Conservation (phyloP, 37 sponge, comb jelly and placozoan genomes). For the Aplysina aerophoba region DNA sequence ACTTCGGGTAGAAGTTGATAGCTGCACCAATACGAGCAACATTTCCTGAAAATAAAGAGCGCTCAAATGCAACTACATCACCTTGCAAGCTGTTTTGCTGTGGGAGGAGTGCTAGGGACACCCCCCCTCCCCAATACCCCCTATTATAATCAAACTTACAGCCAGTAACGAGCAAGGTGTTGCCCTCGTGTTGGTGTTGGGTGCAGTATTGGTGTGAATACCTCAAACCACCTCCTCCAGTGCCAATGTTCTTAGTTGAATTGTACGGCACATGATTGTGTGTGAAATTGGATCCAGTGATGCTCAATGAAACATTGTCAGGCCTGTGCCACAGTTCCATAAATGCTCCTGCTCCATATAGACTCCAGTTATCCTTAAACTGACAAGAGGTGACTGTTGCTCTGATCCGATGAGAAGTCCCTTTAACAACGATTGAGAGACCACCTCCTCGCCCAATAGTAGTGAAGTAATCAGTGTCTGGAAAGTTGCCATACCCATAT, state of each 20-base stretch:
- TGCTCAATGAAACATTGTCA: neutral
- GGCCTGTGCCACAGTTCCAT: conserved; percentile 14
- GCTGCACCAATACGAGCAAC: conserved; percentile 26
- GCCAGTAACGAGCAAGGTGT: neutral
- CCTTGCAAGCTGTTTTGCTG: neutral
- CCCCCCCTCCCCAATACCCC: conserved; percentile 17
- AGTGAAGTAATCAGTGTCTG: neutral
- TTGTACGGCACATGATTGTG: neutral
- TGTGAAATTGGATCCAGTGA: neutral
- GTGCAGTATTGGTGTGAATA: neutral
- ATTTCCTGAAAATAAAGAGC: neutral
- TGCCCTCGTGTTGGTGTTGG: neutral
- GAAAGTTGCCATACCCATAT: neutral
- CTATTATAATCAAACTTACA: neutral
- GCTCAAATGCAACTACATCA: neutral
- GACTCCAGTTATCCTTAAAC: neutral
- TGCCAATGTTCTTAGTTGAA: neutral
- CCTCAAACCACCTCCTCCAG: conserved; percentile 19
- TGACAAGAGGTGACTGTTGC: neutral
- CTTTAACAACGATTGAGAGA: conserved; percentile 1
- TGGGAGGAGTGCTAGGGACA: neutral
- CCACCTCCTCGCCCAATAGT: conserved; percentile 28
- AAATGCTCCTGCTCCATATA: conserved; percentile 14
- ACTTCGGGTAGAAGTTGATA: neutral
- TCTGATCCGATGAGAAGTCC: neutral